Evolutionary conservation across 2,797 vertebrate species (phyloP).

Genomic region (Rhinogobio ventralis): DNA sequence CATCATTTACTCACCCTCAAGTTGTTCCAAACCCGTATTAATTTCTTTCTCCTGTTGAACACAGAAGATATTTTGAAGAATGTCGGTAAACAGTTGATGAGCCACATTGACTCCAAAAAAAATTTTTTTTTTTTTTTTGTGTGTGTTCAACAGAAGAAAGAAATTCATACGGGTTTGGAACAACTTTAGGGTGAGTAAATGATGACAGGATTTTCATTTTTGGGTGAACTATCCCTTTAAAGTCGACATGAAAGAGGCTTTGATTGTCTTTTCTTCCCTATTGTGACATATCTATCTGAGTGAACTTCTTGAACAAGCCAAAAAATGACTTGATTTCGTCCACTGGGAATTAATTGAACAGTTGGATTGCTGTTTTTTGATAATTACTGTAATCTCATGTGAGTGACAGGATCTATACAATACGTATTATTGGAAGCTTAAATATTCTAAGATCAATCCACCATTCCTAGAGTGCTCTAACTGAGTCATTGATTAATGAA

Average conservation of each 20-base stretch:
- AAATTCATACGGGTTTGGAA: neutral
- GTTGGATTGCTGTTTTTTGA: neutral
- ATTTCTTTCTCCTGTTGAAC: no score
- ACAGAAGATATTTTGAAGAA: no score
- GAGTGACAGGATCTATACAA: neutral
- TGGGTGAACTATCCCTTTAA: neutral
- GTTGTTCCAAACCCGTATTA: no score
- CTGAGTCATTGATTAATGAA: neutral
- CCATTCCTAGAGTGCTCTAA: neutral
- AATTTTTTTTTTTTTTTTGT: no score
- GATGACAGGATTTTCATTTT: no score
- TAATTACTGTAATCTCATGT: neutral
- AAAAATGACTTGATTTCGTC: neutral
- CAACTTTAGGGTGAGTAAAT: no score
- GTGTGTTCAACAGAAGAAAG: no score
- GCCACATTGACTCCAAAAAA: no score
- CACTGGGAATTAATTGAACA: neutral
- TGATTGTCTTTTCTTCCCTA: neutral
- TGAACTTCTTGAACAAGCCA: neutral
- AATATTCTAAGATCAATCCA: constrained; percentile 4
- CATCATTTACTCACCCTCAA: no score
- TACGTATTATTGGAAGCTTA: neutral
- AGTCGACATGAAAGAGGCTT: neutral
- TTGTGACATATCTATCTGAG: neutral
- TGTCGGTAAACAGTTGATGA: no score